These are phyloP conservation scores for Cottus gobio DNA, from an alignment of 2,113 vertebrate species.

Conservation along the genomic window DNA sequence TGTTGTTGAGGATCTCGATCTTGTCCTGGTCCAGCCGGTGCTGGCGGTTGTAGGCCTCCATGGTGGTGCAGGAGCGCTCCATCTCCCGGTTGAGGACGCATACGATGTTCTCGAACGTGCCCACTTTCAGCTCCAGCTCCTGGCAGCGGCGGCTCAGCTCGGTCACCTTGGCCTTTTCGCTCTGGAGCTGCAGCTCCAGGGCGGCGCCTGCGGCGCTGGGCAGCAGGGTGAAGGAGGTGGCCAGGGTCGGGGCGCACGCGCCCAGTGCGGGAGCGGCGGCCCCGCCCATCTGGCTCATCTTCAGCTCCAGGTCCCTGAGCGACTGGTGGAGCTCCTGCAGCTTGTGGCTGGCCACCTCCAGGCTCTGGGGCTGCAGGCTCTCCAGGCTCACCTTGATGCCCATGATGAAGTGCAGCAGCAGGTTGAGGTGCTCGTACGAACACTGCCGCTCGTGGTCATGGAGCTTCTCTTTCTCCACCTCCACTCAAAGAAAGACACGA, in stretches of 20 bases:
- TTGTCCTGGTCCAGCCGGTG: slow-evolving; percentile 94
- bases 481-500: slow-evolving; percentile 17
- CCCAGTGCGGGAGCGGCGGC: slow-evolving; percentile 69
- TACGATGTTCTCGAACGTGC: slow-evolving; percentile 96
- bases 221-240: slow-evolving; percentile 82
- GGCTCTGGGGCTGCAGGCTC: slow-evolving; percentile 84
- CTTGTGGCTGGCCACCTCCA: slow-evolving; percentile 84
- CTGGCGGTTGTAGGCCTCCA: slow-evolving; percentile 91
- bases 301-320: slow-evolving; percentile 83
- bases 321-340: slow-evolving; percentile 85
- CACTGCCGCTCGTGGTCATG: slow-evolving; percentile 89
- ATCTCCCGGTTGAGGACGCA: slow-evolving; percentile 97
- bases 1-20: slow-evolving; percentile 91
- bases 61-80: slow-evolving; percentile 89
- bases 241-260: slow-evolving; percentile 69
- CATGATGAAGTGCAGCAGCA: slow-evolving; percentile 90
- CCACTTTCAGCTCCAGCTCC: slow-evolving; percentile 89
- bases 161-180: slow-evolving; percentile 80
- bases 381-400: slow-evolving; percentile 87
- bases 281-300: slow-evolving; percentile 81
- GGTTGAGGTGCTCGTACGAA: slow-evolving; percentile 90
- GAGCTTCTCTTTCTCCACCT: slow-evolving; percentile 92
- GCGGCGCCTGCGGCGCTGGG: slow-evolving; percentile 76
- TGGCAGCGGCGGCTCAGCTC: slow-evolving; percentile 87
- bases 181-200: slow-evolving; percentile 83